phyloP scores from a whole-genome alignment of 1,140 invertebrate genomes.

The Calephelis virginiensis region DNA sequence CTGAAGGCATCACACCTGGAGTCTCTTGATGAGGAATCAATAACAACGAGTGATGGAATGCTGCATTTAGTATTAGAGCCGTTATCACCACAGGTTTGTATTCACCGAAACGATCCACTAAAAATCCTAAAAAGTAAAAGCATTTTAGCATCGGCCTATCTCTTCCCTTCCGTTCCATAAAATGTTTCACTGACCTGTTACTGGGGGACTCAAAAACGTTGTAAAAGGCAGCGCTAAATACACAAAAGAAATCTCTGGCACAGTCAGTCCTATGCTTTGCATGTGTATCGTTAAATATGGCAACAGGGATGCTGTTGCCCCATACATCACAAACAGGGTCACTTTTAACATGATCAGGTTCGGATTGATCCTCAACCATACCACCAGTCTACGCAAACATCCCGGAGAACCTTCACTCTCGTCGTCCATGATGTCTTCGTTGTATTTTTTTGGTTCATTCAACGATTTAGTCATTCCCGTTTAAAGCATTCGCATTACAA shows the following conservation, averaged over 20 bases:
- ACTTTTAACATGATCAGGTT: conserved; percentile 88
- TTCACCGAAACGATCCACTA: conserved; percentile 89
- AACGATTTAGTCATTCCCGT: conserved; percentile 53
- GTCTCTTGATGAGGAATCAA: conserved; percentile 87
- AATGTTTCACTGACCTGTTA: conserved; percentile 81
- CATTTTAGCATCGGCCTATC: conserved; percentile 19
- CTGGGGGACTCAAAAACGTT: conserved; percentile 87
- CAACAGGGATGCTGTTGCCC: conserved; percentile 87
- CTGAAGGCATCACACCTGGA: conserved; percentile 83
- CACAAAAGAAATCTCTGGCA: conserved; percentile 90
- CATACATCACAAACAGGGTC: conserved; percentile 89
- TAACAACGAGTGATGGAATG: conserved; percentile 85
- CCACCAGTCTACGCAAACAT: conserved; percentile 49
- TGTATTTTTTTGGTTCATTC: conserved; percentile 63
- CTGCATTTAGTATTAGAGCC: conserved; percentile 84
- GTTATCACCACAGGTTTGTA: conserved; percentile 89
- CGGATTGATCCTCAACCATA: conserved; percentile 81
- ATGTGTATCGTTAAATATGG: conserved; percentile 93
- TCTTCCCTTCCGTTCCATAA: conserved; percentile 19
- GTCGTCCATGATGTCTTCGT: conserved; percentile 63
- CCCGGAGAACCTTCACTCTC: conserved; percentile 51
- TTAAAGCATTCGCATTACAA: conserved; percentile 52
- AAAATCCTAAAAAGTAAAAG: conserved; percentile 80
- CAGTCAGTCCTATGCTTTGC: conserved; percentile 90
- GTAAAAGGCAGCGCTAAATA: conserved; percentile 90